These are phyloP conservation scores for Tetraodon nigroviridis DNA, from an alignment of 2,113 vertebrate genomes.

Conservation along the genomic window DNA sequence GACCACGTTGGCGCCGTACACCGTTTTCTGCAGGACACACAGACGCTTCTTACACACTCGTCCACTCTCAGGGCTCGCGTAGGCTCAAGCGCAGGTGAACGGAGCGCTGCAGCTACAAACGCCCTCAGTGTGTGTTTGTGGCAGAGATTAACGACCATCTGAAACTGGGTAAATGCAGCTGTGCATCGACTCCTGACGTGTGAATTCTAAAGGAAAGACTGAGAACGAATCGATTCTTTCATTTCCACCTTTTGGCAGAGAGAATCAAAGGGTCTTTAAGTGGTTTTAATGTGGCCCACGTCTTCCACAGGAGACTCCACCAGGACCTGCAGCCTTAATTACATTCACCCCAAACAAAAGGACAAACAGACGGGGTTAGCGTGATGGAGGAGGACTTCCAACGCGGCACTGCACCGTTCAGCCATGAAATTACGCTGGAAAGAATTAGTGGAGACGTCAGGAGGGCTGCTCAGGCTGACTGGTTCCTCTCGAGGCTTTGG, in stretches of 20 bases:
- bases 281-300: too few relatives aligned
- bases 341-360: constrained; percentile 35
- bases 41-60: not conserved
- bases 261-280: constrained; percentile 37
- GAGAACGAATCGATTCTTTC: constrained; percentile 46
- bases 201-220: constrained; percentile 33
- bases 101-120: not conserved
- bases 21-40: constrained; percentile 76
- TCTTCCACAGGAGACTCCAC: too few relatives aligned
- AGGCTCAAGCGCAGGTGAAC: too few relatives aligned
- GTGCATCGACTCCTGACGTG: constrained; percentile 34
- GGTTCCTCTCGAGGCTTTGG: constrained; percentile 17
- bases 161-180: constrained; percentile 29
- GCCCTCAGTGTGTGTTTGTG: not conserved
- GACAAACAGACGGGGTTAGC: constrained; percentile 31
- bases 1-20: constrained; percentile 88
- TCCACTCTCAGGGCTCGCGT: too few relatives aligned
- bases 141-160: constrained; percentile 14
- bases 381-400: constrained; percentile 23
- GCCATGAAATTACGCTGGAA: constrained; percentile 65
- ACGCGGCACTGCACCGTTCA: constrained; percentile 42
- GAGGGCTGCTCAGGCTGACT: not conserved
- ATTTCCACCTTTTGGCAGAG: constrained; percentile 23
- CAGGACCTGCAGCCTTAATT: constrained; percentile 35
- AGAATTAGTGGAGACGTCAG: constrained; percentile 38